phyloP scores from a whole-genome alignment of 2,797 vertebrate genomes.

The Coregonus suidteri region DNA sequence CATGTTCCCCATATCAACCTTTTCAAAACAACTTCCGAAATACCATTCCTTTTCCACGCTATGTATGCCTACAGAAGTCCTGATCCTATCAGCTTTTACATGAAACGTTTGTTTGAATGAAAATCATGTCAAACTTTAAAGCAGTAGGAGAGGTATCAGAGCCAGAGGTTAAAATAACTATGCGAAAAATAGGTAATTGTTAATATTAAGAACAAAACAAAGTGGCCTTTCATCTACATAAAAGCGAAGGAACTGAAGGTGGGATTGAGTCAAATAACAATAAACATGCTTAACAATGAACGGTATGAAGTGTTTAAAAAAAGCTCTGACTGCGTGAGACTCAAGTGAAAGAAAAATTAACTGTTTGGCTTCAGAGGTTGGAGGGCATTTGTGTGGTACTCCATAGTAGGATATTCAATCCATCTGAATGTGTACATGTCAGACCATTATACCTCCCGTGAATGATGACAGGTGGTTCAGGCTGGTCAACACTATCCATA shows the following conservation, averaged over 20 bases:
- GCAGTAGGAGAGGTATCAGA: not conserved
- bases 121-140: constrained; percentile 21
- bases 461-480: not conserved
- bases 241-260: constrained; percentile 25
- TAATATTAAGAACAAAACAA: constrained; percentile 50
- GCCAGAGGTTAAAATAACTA: constrained; percentile 42
- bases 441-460: not conserved
- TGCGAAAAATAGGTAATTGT: constrained; percentile 17
- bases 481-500: not conserved
- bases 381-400: not conserved
- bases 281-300: constrained; percentile 50
- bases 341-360: constrained; percentile 28
- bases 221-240: constrained; percentile 45
- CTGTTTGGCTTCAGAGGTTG: constrained; percentile 14
- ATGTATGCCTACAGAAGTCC: not conserved
- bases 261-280: constrained; percentile 38
- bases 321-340: constrained; percentile 25
- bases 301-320: constrained; percentile 45
- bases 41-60: not conserved
- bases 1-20: not conserved
- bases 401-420: not conserved
- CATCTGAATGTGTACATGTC: not conserved
- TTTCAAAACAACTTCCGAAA: not conserved
- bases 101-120: constrained; percentile 19
- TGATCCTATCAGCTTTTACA: constrained; percentile 31